Evolutionary conservation across 2,113 vertebrate species (phyloP), one percentile per base, ranked within the genome.

Genomic region (Corydoras sp.): DNA sequence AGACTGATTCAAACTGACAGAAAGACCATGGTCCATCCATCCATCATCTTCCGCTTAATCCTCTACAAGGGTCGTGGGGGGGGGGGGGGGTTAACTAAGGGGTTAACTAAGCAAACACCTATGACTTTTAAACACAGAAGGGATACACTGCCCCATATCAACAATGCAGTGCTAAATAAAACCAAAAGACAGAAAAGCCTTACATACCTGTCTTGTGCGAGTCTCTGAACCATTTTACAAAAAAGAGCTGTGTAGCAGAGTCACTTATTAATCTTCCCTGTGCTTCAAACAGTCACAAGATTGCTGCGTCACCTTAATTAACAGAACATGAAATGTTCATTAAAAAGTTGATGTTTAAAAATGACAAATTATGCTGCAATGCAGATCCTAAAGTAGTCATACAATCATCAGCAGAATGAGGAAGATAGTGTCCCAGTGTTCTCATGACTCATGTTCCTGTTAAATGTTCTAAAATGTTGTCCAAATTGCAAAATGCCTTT

Each of bases 121-220:
- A 43, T 8, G 7, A 8, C 35, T 43, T 43, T 43, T 43, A 4
- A 43, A 24, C 18, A 24, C 1, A 43, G 35, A 43, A 43, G 35
- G 7, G 4, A 15, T 2, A 29, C 58, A 29, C 15, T 18, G 54
- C n/a, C 15, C 7, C 15, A 58, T 13, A 2, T 68, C 6, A 48
- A 24, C 18, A 24, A 2, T 14, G 3, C 51, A 53, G 13, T 53
- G 3, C 51, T 53, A 5, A 35, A 58, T 18, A 61, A 2, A 62
- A 6, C 8, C 0, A 9, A 50, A 24, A 10, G 48, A 32, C n/a
- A 9, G 11, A 71, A 56, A 43, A 18, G 13, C 18, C 13, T 50
- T 49, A 12, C 58, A 5, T 66, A 73, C 71, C 54, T 58, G 68
- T 30, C 68, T 83, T 69, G 85, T 86, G 78, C 84, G 80, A 83